Evolutionary conservation across 2,888 invertebrate genomes (phyloP).

Genomic region (Troglohyphantes excavatus): DNA sequence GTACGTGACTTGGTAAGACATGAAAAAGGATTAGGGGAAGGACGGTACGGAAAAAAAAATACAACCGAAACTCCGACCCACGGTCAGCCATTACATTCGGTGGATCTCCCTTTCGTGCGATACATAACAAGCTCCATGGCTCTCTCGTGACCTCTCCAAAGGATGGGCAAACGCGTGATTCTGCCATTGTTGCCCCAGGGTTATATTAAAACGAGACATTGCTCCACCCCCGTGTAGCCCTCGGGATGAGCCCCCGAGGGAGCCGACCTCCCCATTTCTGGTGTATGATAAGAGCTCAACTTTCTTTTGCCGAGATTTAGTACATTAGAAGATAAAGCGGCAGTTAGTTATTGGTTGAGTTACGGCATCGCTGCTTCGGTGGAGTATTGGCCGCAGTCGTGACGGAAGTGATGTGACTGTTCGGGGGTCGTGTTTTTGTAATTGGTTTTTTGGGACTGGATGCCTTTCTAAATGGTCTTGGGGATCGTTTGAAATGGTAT

Average conservation of each 20-base stretch:
- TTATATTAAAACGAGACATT: constrained; percentile 59
- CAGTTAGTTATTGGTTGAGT: constrained; percentile 19
- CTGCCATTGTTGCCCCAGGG: constrained; percentile 47
- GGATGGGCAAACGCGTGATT: constrained; percentile 43
- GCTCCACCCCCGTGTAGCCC: constrained; percentile 21
- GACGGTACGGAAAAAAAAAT: neutral
- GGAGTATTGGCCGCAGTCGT: neutral
- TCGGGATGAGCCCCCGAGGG: constrained; percentile 17
- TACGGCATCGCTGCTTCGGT: neutral
- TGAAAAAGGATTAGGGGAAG: constrained; percentile 19
- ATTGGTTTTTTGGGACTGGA: neutral
- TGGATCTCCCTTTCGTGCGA: constrained; percentile 45
- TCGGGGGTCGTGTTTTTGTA: neutral
- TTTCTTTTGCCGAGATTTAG: constrained; percentile 34
- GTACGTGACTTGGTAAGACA: constrained; percentile 30
- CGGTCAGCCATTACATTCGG: constrained; percentile 24
- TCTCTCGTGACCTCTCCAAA: constrained; percentile 49
- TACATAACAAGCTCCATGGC: constrained; percentile 49
- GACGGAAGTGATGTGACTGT: neutral
- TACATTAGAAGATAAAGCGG: neutral
- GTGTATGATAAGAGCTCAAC: constrained; percentile 24
- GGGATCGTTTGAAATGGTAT: no score
- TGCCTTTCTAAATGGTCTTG: no score
- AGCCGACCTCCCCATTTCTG: constrained; percentile 4
- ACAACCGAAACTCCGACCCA: neutral